Evolutionary conservation across 1,140 invertebrate species (phyloP), one percentile per base, ranked within the genome.

Genomic region (Macrosteles quadrilineatus): DNA sequence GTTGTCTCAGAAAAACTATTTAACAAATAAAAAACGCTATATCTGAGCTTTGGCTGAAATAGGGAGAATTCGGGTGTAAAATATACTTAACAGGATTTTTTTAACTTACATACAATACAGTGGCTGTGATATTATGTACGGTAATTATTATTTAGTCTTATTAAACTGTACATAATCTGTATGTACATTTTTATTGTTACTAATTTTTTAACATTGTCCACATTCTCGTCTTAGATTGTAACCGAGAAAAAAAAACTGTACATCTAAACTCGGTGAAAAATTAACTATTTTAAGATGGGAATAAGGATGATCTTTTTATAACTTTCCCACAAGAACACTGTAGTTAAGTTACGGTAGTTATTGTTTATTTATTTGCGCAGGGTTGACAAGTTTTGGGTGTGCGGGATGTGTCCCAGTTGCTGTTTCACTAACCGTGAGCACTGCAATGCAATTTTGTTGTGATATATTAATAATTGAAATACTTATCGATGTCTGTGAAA

Each of bases 361-460:
- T n/a, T n/a, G n/a, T n/a, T n/a, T n/a, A 57, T 57, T 57, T 57
- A 25, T 21, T 19, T 57, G 21, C n/a, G 17, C 32, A 36, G 53
- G 21, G 53, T 57, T 4, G 29, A 57, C 53, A 57, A 12, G 21
- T 57, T 45, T 66, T 66, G 63, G 63, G 40, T 66, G 63, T 66
- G 23, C 40, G 23, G 40, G 63, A 45, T 66, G 32, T 32, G 31
- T 40, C n/a, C 21, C 25, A 1, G 14, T 66, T 43, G 32, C 32
- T 43, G 27, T 45, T 14, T 45, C 32, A n/a, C 25, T 29, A 4
- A 64, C 23, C 19, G 63, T 43, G 63, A 45, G 63, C 36, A 66
- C 63, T 43, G 36, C 63, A 66, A 66, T 66, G 63, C 63, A 66
- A 57, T 66, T 66, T 66, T 25, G 59, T 63, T 66, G 19, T 66